phyloP scores from a whole-genome alignment of 35 echinoderm and acorn worm genomes.

The Diadema setosum region DNA sequence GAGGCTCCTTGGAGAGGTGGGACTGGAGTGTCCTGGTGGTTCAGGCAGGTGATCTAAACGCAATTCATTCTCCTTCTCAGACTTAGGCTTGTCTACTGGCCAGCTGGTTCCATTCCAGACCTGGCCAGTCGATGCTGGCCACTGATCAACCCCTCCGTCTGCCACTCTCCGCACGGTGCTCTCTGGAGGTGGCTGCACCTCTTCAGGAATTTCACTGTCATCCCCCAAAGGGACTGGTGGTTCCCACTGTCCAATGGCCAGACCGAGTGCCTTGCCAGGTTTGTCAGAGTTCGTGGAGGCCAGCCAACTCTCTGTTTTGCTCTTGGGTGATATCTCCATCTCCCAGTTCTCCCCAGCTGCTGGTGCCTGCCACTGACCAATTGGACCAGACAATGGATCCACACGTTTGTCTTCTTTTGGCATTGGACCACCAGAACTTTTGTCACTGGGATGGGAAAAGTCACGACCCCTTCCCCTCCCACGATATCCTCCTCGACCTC shows the following conservation, averaged over 20 bases:
- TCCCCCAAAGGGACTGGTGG: not conserved
- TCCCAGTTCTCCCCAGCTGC: not conserved
- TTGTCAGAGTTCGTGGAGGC: constrained; percentile 1
- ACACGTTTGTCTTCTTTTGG: not conserved
- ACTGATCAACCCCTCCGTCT: constrained; percentile 11
- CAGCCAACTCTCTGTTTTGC: constrained; percentile 17
- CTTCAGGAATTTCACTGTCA: not conserved
- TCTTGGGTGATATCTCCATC: not conserved
- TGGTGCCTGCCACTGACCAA: constrained; percentile 46
- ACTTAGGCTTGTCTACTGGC: not conserved
- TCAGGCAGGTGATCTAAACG: not conserved
- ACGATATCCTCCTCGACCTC: constrained; percentile 19
- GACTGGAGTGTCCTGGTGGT: not conserved
- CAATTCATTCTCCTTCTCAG: not conserved
- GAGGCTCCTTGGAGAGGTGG: not conserved
- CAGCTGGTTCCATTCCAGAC: constrained; percentile 1
- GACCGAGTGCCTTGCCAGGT: not conserved
- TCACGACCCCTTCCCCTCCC: constrained; percentile 29
- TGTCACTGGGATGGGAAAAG: not conserved
- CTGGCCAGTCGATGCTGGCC: constrained; percentile 6
- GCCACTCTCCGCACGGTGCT: not conserved
- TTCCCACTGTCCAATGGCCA: constrained; percentile 7
- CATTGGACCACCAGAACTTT: not conserved
- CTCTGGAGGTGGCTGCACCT: not conserved
- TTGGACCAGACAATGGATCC: constrained; percentile 52